Conservation (phyloP, 2,113 vertebrate genomes). For the Poeciliopsis retropinna region DNA sequence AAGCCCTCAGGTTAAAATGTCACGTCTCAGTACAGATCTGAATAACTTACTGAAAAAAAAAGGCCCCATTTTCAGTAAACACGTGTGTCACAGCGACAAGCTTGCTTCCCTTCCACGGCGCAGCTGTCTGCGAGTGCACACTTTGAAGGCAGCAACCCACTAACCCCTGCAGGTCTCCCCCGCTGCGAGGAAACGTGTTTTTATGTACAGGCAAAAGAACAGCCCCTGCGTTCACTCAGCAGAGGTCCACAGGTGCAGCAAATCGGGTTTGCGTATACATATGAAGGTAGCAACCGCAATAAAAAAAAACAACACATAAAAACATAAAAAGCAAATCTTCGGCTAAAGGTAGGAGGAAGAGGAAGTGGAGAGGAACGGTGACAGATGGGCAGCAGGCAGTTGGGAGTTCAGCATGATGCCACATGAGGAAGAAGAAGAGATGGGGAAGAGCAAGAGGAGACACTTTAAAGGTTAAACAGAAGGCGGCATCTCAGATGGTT, state of each 20-base stretch:
- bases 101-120: background rate
- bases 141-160: background rate
- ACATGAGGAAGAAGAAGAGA: constrained; percentile 16
- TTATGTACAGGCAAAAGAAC: background rate
- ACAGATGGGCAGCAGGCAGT: constrained; percentile 47
- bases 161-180: background rate
- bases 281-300: too few species aligned
- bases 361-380: background rate
- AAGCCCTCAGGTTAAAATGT: background rate
- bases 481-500: background rate
- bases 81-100: background rate
- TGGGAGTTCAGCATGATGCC: constrained; percentile 20
- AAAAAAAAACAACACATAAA: too few species aligned
- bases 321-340: background rate
- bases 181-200: background rate
- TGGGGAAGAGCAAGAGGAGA: constrained; percentile 2
- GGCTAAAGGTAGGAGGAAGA: constrained; percentile 3
- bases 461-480: constrained; percentile 4
- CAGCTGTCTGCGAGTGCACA: background rate
- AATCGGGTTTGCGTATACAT: background rate
- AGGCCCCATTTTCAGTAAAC: background rate
- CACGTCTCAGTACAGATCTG: background rate
- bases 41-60: too few species aligned
- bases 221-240: background rate
- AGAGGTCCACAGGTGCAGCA: background rate